A percentile compares a stretch with the other conserved stretches of the same genome.
Conservation (phyloP, 2,113 vertebrate genomes). For the Lynx canadensis region DNA sequence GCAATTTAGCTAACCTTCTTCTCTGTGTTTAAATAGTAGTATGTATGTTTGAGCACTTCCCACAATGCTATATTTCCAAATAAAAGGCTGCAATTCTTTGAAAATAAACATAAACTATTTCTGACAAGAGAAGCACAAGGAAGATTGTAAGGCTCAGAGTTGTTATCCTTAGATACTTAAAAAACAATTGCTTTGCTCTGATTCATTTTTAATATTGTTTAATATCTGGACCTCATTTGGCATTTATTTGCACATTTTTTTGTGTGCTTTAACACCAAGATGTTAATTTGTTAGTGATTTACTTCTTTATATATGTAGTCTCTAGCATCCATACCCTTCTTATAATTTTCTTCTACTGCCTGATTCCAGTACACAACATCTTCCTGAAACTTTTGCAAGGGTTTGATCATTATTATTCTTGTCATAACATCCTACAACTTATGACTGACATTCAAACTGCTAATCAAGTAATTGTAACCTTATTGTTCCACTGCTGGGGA, state of each 20-base stretch:
- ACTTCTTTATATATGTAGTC: not conserved
- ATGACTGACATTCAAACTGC: not conserved
- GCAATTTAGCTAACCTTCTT: slow-evolving; percentile 9
- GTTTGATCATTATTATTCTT: not conserved
- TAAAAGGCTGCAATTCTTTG: slow-evolving; percentile 22
- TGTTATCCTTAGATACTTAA: not conserved
- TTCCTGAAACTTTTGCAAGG: not conserved
- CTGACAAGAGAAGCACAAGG: not conserved
- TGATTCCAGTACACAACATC: not conserved
- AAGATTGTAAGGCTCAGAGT: not conserved
- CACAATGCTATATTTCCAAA: not conserved
- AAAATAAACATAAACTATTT: slow-evolving; percentile 18
- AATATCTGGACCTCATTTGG: not conserved
- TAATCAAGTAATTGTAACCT: not conserved
- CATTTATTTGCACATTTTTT: not conserved
- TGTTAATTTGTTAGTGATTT: not conserved
- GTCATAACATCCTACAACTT: not conserved
- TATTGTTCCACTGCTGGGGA: not conserved
- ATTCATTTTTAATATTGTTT: not conserved
- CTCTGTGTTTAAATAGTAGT: not conserved
- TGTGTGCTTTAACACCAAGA: not conserved
- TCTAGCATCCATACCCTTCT: not conserved
- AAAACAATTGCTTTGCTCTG: slow-evolving; percentile 8
- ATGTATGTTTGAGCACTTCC: not conserved
- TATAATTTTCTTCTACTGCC: not conserved